phyloP scores from a whole-genome alignment of 2,888 invertebrate genomes.

The Clitarchus hookeri region DNA sequence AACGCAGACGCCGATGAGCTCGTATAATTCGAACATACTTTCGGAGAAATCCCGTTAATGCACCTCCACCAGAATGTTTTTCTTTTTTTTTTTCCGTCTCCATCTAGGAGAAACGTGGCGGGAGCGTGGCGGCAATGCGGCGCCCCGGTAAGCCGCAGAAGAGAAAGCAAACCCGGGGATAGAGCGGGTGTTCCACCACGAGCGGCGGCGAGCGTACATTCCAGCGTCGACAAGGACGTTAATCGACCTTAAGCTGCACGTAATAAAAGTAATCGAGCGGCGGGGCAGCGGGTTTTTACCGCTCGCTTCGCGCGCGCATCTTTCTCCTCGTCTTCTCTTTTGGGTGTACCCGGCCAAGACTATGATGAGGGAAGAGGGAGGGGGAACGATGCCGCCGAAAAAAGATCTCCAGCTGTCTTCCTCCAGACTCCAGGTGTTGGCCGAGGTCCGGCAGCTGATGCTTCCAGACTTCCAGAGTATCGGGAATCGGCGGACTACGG shows the following conservation, averaged over 20 bases:
- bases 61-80: background rate
- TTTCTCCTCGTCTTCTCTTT: background rate
- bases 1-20: background rate
- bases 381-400: too few relatives aligned
- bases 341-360: too few relatives aligned
- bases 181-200: background rate
- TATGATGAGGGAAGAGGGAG: too few relatives aligned
- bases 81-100: background rate
- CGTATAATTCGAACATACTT: conserved; percentile 7
- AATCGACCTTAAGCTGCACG: conserved; percentile 14
- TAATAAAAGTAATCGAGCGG: background rate
- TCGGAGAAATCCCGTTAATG: conserved; percentile 14
- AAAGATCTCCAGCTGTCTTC: too few relatives aligned
- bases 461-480: too few relatives aligned
- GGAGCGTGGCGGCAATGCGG: background rate
- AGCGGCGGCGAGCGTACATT: background rate
- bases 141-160: background rate
- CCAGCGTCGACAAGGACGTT: conserved; percentile 1
- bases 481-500: too few relatives aligned
- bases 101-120: background rate
- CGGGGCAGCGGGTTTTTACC: background rate
- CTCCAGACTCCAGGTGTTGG: too few relatives aligned
- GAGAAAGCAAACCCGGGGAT: background rate
- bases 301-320: background rate
- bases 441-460: too few relatives aligned